Evolutionary conservation across 2,113 vertebrate species (phyloP).

Genomic region (Morone saxatilis): DNA sequence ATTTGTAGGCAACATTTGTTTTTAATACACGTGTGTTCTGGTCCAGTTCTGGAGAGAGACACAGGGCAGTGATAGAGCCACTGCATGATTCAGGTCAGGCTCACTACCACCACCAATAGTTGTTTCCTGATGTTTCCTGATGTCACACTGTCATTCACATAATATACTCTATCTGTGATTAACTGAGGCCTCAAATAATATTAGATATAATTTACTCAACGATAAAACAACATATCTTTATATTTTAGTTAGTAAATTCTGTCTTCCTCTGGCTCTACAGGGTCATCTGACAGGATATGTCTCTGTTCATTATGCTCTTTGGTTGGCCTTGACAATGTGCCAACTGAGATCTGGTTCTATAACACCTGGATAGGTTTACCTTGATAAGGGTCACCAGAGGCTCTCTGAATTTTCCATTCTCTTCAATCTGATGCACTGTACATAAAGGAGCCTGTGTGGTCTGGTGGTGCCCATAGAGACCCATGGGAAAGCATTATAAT

Average conservation of each 20-base stretch:
- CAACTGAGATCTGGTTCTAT: conserved; percentile 51
- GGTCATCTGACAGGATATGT: conserved; percentile 27
- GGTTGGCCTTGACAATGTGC: no score
- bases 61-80: neutral
- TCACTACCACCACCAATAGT: neutral
- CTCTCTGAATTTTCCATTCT: conserved; percentile 33
- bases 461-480: conserved; percentile 22
- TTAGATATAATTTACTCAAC: neutral
- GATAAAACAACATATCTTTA: neutral
- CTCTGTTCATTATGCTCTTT: no score
- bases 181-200: neutral
- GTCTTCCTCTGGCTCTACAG: no score
- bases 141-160: neutral
- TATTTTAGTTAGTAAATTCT: neutral
- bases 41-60: neutral
- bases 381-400: conserved; percentile 57
- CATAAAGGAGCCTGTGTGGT: conserved; percentile 64
- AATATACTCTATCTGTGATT: neutral
- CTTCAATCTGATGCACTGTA: conserved; percentile 54
- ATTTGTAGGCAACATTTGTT: neutral
- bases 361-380: conserved; percentile 71
- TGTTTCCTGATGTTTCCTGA: neutral
- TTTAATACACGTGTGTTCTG: no score
- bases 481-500: conserved; percentile 54
- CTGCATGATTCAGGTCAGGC: neutral